phyloP scores from a whole-genome alignment of 2,797 vertebrate species.

The Cephalopachus bancanus region DNA sequence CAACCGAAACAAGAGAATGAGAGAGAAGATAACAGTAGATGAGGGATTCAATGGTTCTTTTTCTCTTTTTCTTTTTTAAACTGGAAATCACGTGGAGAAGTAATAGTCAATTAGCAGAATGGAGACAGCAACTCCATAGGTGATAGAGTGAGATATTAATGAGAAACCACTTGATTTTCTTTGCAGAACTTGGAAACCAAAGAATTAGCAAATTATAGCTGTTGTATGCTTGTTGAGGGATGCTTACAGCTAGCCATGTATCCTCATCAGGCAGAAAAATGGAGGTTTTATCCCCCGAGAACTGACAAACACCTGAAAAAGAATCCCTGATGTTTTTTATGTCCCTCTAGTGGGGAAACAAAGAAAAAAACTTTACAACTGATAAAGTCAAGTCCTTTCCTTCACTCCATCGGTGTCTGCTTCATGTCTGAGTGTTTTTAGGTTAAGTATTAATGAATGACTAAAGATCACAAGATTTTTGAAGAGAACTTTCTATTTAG shows the following conservation, averaged over 20 bases:
- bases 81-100: background rate
- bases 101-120: background rate
- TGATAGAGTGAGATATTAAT: background rate
- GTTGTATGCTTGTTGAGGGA: background rate
- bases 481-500: background rate
- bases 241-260: background rate
- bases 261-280: background rate
- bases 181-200: background rate
- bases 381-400: background rate
- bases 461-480: background rate
- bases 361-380: background rate
- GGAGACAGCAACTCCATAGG: background rate
- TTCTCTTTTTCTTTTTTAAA: background rate
- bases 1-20: background rate
- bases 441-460: background rate
- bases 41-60: background rate
- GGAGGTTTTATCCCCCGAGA: background rate
- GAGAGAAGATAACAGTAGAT: background rate
- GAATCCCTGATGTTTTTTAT: background rate
- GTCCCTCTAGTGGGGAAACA: background rate
- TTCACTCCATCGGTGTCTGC: rapidly evolving
- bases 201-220: background rate
- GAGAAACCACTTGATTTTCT: background rate
- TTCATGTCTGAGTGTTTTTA: background rate
- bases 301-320: background rate